A percentile compares a stretch with the other conserved stretches of the same genome.
These are phyloP conservation scores for honey bee (Apis mellifera) DNA, from an alignment of 1,140 invertebrate species.

Conservation along the genomic window Amel_HAv3.1 CM009931.2:16969001-16969500, in stretches of 20 bases:
- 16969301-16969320: slow-evolving; percentile 27
- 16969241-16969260: background rate
- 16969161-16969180: too few species aligned
- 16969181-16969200: background rate
- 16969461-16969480: too few species aligned
- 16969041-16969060: too few species aligned
- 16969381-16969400: slow-evolving; percentile 27
- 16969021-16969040: too few species aligned
- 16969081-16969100: too few species aligned
- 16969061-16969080: too few species aligned
- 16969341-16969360: slow-evolving; percentile 55
- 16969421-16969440: slow-evolving; percentile 14
- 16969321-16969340: slow-evolving; percentile 8
- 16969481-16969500: too few species aligned
- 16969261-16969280: background rate
- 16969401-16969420: slow-evolving; percentile 55
- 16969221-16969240: background rate
- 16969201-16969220: background rate
- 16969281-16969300: background rate
- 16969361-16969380: slow-evolving; percentile 39
- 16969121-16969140: too few species aligned
- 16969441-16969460: background rate
- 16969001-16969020: too few species aligned
- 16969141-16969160: too few species aligned
- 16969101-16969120: too few species aligned